phyloP scores from a whole-genome alignment of 2,797 vertebrate genomes.

The Coregonus ussuriensis region DNA sequence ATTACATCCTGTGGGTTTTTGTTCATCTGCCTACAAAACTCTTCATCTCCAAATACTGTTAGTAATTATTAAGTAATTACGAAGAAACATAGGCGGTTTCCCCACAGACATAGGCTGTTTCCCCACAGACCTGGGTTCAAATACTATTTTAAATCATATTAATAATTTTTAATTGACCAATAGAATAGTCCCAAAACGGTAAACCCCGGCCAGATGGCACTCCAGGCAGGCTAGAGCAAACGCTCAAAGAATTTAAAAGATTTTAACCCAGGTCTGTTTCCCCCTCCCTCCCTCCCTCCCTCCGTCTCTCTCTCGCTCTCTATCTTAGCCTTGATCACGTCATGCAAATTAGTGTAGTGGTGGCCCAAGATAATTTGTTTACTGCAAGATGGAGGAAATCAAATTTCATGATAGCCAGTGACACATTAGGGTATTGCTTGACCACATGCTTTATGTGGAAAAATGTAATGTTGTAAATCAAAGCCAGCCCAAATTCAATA shows the following conservation, averaged over 20 bases:
- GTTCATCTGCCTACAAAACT: constrained; percentile 10
- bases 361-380: not conserved
- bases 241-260: no score
- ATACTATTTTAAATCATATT: no score
- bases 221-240: not conserved
- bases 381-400: not conserved
- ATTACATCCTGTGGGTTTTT: constrained; percentile 2
- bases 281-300: not conserved
- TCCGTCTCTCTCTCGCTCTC: not conserved
- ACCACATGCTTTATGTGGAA: not conserved
- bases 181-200: no score
- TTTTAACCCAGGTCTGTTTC: not conserved
- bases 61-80: not conserved
- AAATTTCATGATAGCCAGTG: not conserved
- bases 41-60: not conserved
- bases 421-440: not conserved
- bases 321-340: not conserved
- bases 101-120: no score
- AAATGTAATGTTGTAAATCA: not conserved
- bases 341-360: constrained; percentile 14
- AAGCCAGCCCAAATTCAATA: not conserved
- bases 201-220: not conserved
- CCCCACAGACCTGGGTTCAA: no score
- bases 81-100: not conserved
- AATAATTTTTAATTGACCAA: not conserved